Percentiles rank a stretch among this genome's conserved stretches.
Evolutionary conservation across 2,113 vertebrate genomes (phyloP).

Genomic region (Gobius niger): DNA sequence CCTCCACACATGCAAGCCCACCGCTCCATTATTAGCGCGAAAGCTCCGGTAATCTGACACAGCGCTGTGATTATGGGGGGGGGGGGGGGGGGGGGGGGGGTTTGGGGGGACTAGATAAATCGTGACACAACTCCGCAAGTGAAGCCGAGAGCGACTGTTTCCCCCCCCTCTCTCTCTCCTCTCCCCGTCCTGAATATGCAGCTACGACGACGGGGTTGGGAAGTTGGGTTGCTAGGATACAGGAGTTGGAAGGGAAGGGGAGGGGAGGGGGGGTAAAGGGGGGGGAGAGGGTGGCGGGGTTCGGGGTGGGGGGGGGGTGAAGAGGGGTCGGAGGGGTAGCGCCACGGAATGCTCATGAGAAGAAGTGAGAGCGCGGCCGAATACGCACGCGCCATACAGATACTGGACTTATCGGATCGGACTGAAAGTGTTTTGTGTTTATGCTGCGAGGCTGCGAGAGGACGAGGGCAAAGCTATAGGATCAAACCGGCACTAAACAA

Average conservation of each 20-base stretch:
- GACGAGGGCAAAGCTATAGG: no score
- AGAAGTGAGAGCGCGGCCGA: no score
- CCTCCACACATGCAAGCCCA: not conserved
- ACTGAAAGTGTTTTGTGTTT: no score
- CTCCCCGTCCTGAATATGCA: slow-evolving; percentile 10
- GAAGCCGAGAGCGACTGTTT: not conserved
- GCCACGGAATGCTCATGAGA: slow-evolving; percentile 54
- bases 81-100: no score
- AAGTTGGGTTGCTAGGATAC: slow-evolving; percentile 67
- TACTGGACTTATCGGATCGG: no score
- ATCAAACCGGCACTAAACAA: no score
- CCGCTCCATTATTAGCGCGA: not conserved
- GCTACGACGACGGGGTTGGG: slow-evolving; percentile 41
- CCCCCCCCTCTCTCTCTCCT: not conserved
- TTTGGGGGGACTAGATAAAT: not conserved
- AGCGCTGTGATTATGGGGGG: not conserved
- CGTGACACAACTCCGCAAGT: not conserved
- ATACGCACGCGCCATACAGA: no score
- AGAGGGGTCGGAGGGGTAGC: not conserved
- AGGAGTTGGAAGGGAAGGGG: slow-evolving; percentile 28
- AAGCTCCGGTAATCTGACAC: not conserved
- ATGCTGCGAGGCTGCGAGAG: no score
- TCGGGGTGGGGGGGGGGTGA: slow-evolving; percentile 6
- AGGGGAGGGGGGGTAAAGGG: slow-evolving; percentile 16
- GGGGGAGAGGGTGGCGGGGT: slow-evolving; percentile 12